These are phyloP conservation scores for Pseudomyrmex dendroicus DNA, from an alignment of 1,140 invertebrate genomes.

Conservation along the genomic window DNA sequence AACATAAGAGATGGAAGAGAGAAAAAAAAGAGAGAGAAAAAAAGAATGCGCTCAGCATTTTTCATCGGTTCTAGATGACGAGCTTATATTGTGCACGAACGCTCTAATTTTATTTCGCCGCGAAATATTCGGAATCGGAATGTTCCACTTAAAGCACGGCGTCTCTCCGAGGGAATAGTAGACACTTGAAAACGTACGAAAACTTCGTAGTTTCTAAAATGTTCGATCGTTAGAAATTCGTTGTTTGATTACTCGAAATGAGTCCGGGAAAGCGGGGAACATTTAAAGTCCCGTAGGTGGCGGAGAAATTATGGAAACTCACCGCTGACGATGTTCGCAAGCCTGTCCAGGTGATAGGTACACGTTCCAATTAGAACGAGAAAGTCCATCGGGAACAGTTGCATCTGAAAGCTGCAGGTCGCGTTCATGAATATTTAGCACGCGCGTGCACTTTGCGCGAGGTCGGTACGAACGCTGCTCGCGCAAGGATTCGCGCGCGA, in stretches of 20 bases:
- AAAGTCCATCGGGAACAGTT: conserved; percentile 38
- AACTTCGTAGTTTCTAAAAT: conserved; percentile 17
- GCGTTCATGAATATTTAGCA: conserved; percentile 38
- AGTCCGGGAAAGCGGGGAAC: not conserved
- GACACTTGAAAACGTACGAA: not conserved
- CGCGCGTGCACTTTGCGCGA: not conserved
- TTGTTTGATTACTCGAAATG: not conserved
- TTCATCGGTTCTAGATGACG: conserved; percentile 25
- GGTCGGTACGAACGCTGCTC: not conserved
- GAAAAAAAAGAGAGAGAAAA: not conserved
- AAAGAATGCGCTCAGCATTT: not conserved
- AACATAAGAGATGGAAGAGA: not conserved
- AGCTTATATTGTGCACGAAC: not conserved
- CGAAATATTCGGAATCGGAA: conserved; percentile 4
- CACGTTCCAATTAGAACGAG: conserved; percentile 49
- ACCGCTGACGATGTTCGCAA: not conserved
- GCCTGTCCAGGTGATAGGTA: conserved; percentile 22
- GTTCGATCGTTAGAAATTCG: conserved; percentile 11
- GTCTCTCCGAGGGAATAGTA: conserved; percentile 8
- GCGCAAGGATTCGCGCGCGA: not conserved
- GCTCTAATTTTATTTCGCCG: not conserved
- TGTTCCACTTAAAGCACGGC: conserved; percentile 30
- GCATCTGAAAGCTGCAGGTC: conserved; percentile 3
- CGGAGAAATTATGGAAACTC: conserved; percentile 11
- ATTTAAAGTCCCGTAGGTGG: not conserved